Base-by-base conservation (phyloP, 2,888 invertebrate genomes). In the Beris chalybata region DNA sequence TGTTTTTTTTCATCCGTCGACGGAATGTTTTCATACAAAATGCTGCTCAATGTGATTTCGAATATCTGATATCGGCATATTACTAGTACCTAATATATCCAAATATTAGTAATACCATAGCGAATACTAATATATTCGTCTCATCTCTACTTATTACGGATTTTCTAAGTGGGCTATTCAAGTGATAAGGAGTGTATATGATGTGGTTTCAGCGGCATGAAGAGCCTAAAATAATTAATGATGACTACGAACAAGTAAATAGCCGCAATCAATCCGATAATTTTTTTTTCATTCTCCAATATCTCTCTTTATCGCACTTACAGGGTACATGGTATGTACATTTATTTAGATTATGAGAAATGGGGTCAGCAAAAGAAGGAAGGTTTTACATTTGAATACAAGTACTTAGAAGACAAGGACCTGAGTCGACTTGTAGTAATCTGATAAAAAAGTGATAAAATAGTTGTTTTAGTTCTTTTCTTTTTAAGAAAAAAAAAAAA, bases 191-290 rank as follows among this genome's bases (percentile, higher is more conserved):
- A n/a, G n/a, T n/a, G 83, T 98, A 97, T 83, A 96, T 99, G 96
- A 98, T 98, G 97, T 99, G 99, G 99, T 99, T 99, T 85, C 99
- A 99, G 83, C 86, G 99, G 81, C 98, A 99, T 79, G 98, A 99
- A 83, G 99, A 99, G 84, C 99, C 99, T 67, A 98, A 98, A 86
- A 91, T 95, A 78, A 99, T 99, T 81, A 99, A 98, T 76, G 99
- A 99, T 84, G 99, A 99, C 83, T 99, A 91, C 83, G 99, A 99
- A 84, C 97, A 97, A 93, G 98, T 96, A 76, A 75, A 74, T 76
- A 11, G 2, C 12, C 29, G 2, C n/a, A n/a, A n/a, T n/a, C n/a
- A n/a, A n/a, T n/a, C n/a, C n/a, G n/a, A n/a, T n/a, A n/a, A n/a
- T n/a, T n/a, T n/a, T n/a, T n/a, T 47, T 11, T 6, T 47, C n/a